Evolutionary conservation across 1,140 invertebrate species (phyloP).

Genomic region (Aradophagus sp.): DNA sequence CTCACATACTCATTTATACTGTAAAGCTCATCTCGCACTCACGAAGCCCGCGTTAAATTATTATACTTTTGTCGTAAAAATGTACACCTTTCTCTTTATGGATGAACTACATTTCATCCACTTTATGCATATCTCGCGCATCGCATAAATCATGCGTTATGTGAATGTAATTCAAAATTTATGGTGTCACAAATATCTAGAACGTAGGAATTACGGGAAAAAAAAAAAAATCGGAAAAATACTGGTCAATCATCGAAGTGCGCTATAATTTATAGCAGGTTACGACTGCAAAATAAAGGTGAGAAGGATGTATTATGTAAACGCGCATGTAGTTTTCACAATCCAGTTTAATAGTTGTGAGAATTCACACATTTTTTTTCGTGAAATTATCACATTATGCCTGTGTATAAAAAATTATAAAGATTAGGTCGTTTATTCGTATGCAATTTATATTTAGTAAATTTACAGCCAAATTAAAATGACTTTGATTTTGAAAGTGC

Average conservation of each 20-base stretch:
- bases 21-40: conserved; percentile 38
- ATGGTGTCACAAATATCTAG: conserved; percentile 29
- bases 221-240: conserved; percentile 22
- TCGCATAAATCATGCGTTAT: conserved; percentile 41
- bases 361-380: conserved; percentile 32
- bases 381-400: too few relatives aligned
- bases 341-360: conserved; percentile 31
- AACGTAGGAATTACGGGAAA: conserved; percentile 11
- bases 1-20: conserved; percentile 32
- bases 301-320: conserved; percentile 18
- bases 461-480: too few relatives aligned
- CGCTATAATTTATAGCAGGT: conserved; percentile 29
- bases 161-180: conserved; percentile 37
- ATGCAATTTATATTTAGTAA: too few relatives aligned
- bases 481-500: too few relatives aligned
- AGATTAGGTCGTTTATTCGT: too few relatives aligned
- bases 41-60: conserved; percentile 40
- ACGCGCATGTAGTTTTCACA: conserved; percentile 21
- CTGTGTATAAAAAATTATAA: too few relatives aligned
- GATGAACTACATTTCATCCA: conserved; percentile 46
- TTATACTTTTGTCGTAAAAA: conserved; percentile 39
- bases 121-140: conserved; percentile 39
- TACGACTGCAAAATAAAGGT: not conserved
- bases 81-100: conserved; percentile 37
- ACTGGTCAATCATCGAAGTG: conserved; percentile 23